Conservation (phyloP, 2,888 invertebrate genomes). For the Scrobipalpa costella region DNA sequence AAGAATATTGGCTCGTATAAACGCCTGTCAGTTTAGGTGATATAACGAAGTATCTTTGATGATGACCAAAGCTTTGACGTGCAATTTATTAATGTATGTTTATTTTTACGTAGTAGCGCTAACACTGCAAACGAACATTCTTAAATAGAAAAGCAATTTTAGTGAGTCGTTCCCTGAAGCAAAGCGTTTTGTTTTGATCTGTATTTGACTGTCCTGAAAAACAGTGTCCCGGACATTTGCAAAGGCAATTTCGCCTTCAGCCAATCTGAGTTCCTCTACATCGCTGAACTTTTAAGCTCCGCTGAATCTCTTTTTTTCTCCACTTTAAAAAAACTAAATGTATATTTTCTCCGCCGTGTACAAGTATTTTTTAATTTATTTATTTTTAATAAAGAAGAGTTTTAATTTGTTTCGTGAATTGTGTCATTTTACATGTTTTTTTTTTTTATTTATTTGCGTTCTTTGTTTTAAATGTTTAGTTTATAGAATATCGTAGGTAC, state of each 20-base stretch:
- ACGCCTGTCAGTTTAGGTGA: no score
- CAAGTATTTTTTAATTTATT: background rate
- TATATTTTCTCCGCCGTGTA: background rate
- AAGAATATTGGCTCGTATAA: no score
- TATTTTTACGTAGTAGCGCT: no score
- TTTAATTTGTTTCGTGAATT: background rate
- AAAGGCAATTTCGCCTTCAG: slow-evolving; percentile 7
- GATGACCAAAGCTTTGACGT: no score
- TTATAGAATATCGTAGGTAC: no score
- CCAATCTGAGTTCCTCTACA: slow-evolving; percentile 13
- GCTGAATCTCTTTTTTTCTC: no score
- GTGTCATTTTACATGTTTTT: background rate
- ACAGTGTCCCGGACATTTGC: background rate
- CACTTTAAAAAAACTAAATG: background rate
- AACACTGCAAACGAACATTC: background rate
- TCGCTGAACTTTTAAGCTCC: slow-evolving; percentile 9
- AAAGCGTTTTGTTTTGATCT: slow-evolving; percentile 7
- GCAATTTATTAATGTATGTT: no score
- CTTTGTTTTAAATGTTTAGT: background rate
- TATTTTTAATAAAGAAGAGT: background rate
- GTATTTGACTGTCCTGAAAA: background rate
- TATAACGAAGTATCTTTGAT: no score
- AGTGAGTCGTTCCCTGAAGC: background rate
- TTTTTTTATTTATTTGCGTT: no score
- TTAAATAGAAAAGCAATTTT: background rate